Evolutionary conservation across 2,888 invertebrate genomes (phyloP), one percentile per base, ranked within the genome.

Genomic region (Phania funesta): DNA sequence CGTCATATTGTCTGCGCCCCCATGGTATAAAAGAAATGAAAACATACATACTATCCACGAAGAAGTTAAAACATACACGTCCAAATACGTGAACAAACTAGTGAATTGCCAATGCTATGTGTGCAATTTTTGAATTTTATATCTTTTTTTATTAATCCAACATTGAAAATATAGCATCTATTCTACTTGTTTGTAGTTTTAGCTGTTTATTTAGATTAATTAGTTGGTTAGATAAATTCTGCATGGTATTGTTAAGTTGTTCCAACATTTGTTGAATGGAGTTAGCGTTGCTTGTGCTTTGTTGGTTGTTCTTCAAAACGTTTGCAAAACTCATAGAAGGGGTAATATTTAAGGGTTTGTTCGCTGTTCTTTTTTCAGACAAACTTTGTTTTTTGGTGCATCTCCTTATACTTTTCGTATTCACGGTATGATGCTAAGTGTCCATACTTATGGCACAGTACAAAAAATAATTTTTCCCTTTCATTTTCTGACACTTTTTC

Each of bases 401-500:
- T 13, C 16, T 26, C 26, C 16, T 52, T 52, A 26, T 52, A 52
- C n/a, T 26, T 52, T 22, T 58, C 38, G 16, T 38, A 56, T 16
- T 35, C 54, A 32, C 32, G 32, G 18, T 56, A 56, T 16, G 54
- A 56, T 18, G 54, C 54, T 38, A 38, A 38, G n/a, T 35, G 35
- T 1, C 26, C 50, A 26, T n/a, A 26, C 26, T 58, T 22, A 20
- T 13, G 38, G 38, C 38, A 38, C 13, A 38, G 38, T 38, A 38
- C n/a, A n/a, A 13, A 38, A 38, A n/a, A 38, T 11, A 35, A n/a
- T 52, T 52, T 52, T 7, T 52, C 50, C 8, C 26, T 52, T 26
- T 52, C 50, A 16, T 52, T 26, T 16, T n/a, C n/a, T 1, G 26
- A 26, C 13, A 16, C n/a, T 13, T 52, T 24, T 16, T 26, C 20